Percentiles rank a stretch among this genome's conserved stretches.
phyloP scores from a whole-genome alignment of 2,113 vertebrate genomes.

The Psilopsiagon aymara region DNA sequence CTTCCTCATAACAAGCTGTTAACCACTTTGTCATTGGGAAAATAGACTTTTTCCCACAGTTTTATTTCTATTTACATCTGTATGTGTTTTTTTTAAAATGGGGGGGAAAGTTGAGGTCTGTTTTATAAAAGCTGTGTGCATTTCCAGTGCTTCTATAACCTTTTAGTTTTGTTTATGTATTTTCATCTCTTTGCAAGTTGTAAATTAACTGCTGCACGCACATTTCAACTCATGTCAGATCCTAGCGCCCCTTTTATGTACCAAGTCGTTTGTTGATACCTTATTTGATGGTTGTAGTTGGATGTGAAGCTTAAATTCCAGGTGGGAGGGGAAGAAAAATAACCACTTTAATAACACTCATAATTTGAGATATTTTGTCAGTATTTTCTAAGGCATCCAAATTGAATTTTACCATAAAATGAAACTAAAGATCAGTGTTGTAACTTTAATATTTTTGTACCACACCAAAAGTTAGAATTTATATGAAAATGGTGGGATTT shows the following conservation, averaged over 20 bases:
- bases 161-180: neutral
- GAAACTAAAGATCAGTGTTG: neutral
- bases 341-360: rapidly evolving
- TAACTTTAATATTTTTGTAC: neutral
- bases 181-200: neutral
- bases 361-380: neutral
- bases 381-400: neutral
- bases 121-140: neutral
- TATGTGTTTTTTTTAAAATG: neutral
- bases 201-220: neutral
- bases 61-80: neutral
- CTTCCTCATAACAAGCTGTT: neutral
- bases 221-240: neutral
- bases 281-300: neutral
- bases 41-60: neutral
- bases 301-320: neutral
- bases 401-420: neutral
- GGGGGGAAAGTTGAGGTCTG: neutral
- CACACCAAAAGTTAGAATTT: neutral
- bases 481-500: neutral
- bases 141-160: neutral
- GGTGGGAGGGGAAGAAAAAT: neutral
- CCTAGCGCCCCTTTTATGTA: neutral
- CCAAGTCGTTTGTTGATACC: neutral
- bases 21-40: neutral